A percentile compares a stretch with the other conserved stretches of the same genome.
Evolutionary conservation across 2,113 vertebrate genomes (phyloP).

Genomic region (Melanerpes aurifrons): DNA sequence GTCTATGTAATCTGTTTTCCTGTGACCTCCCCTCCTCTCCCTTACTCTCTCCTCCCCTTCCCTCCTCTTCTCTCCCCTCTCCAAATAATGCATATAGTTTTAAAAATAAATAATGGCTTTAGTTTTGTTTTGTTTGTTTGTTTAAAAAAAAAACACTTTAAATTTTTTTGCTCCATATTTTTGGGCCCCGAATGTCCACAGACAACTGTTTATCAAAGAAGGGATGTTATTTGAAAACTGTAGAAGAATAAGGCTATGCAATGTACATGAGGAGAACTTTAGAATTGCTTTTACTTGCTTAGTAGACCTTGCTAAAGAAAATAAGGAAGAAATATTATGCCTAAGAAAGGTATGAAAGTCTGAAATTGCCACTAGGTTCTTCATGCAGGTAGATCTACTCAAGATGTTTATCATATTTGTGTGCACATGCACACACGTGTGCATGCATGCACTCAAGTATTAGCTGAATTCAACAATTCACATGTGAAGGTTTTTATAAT

Average conservation of each 20-base stretch:
- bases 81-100: too few species aligned
- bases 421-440: background rate
- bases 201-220: accelerated
- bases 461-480: background rate
- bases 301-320: background rate
- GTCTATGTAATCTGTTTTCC: background rate
- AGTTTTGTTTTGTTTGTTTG: too few species aligned
- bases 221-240: background rate
- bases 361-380: background rate
- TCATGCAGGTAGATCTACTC: background rate
- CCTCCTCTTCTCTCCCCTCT: accelerated
- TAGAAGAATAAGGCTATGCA: background rate
- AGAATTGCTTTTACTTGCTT: background rate
- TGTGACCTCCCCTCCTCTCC: too few species aligned
- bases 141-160: too few species aligned
- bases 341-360: background rate
- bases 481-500: conserved; percentile 26
- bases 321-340: accelerated
- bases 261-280: background rate
- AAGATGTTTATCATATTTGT: background rate
- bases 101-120: too few species aligned
- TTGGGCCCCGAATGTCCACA: background rate
- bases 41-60: too few species aligned
- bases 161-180: accelerated
- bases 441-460: background rate